Conservation (phyloP, 2,888 invertebrate species). For the Ariolimax columbianus region DNA sequence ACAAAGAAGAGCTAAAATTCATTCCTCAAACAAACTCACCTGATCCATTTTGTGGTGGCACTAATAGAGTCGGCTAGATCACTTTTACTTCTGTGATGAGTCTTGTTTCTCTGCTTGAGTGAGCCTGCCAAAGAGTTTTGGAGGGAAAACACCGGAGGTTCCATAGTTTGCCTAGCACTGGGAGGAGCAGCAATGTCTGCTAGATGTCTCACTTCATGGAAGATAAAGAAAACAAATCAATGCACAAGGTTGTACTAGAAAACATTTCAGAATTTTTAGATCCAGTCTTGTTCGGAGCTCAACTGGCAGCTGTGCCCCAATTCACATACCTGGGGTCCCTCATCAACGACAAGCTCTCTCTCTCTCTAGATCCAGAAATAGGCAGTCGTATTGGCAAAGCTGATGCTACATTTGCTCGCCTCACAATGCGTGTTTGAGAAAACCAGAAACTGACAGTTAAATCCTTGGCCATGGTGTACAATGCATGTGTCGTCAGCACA, state of each 20-base stretch:
- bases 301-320: too few relatives aligned
- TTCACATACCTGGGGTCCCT: too few relatives aligned
- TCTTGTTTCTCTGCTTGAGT: slow-evolving; percentile 4
- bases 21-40: slow-evolving; percentile 56
- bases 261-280: too few relatives aligned
- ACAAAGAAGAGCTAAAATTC: neutral
- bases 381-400: too few relatives aligned
- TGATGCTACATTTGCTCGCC: too few relatives aligned
- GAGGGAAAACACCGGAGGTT: slow-evolving; percentile 20
- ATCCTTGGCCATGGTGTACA: too few relatives aligned
- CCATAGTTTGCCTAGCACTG: neutral
- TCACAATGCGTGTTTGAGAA: too few relatives aligned
- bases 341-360: too few relatives aligned
- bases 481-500: too few relatives aligned
- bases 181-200: slow-evolving; percentile 4
- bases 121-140: neutral
- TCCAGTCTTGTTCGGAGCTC: too few relatives aligned
- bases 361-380: too few relatives aligned
- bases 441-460: too few relatives aligned
- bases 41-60: slow-evolving; percentile 65
- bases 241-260: neutral
- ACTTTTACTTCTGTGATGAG: slow-evolving; percentile 65
- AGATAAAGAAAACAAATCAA: neutral
- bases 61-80: slow-evolving; percentile 67
- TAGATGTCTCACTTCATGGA: slow-evolving; percentile 19